Conservation (phyloP, 1,140 invertebrate genomes). For the Pollicipes pollicipes region DNA sequence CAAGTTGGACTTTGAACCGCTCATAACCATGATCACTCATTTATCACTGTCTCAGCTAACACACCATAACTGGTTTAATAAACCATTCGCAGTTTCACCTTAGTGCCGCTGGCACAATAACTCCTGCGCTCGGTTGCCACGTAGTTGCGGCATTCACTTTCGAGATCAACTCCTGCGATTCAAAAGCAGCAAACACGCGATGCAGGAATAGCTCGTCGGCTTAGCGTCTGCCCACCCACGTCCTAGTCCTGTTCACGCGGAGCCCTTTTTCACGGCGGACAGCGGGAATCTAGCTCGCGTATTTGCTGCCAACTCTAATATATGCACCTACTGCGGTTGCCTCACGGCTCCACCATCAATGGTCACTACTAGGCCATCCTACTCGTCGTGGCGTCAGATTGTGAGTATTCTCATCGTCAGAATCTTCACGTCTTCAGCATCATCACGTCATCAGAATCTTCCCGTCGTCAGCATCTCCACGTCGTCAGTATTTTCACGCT, state of each 20-base stretch:
- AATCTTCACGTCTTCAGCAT: too few species aligned
- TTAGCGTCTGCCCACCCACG: slow-evolving; percentile 67
- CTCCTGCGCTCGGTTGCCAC: neutral
- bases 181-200: neutral
- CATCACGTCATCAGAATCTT: too few species aligned
- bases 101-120: too few species aligned
- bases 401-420: too few species aligned
- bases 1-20: too few species aligned
- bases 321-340: slow-evolving; percentile 60
- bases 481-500: too few species aligned
- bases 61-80: too few species aligned
- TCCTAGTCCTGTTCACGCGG: slow-evolving; percentile 76
- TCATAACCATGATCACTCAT: too few species aligned
- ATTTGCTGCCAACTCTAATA: slow-evolving; percentile 77
- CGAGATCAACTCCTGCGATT: neutral
- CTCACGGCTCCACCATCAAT: slow-evolving; percentile 59
- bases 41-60: too few species aligned
- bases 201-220: slow-evolving; percentile 26
- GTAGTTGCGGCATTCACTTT: neutral
- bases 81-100: too few species aligned
- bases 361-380: neutral
- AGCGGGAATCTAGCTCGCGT: slow-evolving; percentile 56
- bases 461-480: too few species aligned
- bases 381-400: slow-evolving; percentile 13
- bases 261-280: slow-evolving; percentile 72